Base-by-base conservation (phyloP, 2,113 vertebrate genomes). In the Delphinapterus leucas region DNA sequence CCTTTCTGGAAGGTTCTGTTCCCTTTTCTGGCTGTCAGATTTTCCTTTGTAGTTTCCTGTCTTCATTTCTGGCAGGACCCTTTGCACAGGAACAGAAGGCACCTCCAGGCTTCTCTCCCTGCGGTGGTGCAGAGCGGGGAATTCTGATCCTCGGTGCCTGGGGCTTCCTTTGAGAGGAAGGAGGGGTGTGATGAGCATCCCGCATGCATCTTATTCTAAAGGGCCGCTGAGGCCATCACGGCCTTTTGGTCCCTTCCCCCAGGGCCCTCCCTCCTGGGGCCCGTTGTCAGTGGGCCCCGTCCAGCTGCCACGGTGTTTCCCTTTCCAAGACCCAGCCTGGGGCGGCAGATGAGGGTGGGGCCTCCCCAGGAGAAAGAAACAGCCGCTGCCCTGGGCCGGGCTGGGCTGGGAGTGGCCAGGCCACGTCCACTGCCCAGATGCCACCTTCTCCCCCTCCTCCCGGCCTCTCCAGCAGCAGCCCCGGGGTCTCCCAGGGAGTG, bases 1-100 rank as follows among this genome's bases (percentile, higher is more conserved):
- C 25, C 44, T 93, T 85, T 93, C 71, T 85, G 21, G 93, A 97
- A 88, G 74, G 58, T 80, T 93, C 81, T 90, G 81, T 81, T 90
- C 86, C 74, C 86, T 47, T 85, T 87, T 55, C 67, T 90, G 84
- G n/a, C 67, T 73, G 60, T 96, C 84, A 95, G 71, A 58, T 79
- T 79, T 92, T 84, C 84, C 25, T 91, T 83, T 82, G 38, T 61
- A 41, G 90, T 83, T 95, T 90, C 71, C 71, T 73, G 41, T 63
- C 91, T 93, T 21, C n/a, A 13, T 95, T 76, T 65, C 86, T 83
- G 92, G 87, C 73, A 86, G 82, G 67, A 76, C 49, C 20, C 65
- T 81, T 73, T 23, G 49, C 58, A 41, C 49, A 58, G 10, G 81
- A 85, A 93, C 94, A 97, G 90, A 93, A 74, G 80, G 44, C 28